Base-by-base conservation (phyloP, 2,797 vertebrate species). In the Onychomys leucogaster region DNA sequence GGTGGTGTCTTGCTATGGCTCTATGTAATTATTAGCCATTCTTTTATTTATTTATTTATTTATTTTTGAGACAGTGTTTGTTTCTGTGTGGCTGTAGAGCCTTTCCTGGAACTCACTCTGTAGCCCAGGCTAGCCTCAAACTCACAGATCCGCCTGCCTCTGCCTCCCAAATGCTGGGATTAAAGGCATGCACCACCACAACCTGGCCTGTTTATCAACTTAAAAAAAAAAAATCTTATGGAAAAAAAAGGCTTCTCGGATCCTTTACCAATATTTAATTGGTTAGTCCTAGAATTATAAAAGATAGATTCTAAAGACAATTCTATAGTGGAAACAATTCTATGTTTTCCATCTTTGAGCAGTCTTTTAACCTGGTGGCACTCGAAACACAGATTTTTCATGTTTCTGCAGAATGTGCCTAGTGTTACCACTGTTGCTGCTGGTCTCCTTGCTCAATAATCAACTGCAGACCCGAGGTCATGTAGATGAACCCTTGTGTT, bases 401-500 rank as follows among this genome's bases (percentile, higher is more conserved):
- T 5, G 76, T 90, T 83, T 92, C 78, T 78, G 78, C 41, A 89
- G 63, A 93, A 67, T 46, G 3, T 3, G 76, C 25, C 41, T 52
- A 86, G 78, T 71, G 46, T 65, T 87, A 55, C 46, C 71, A 13
- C 14, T 76, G 27, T 17, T 76, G 49, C 13, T 67, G 77, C 73
- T 46, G 34, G 25, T 95, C 27, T 67, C 43, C 46, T 86, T 37
- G 73, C n/a, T 75, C 93, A 93, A 86, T 32, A 90, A 89, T 80
- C 17, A 10, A 87, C 6, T 76, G 41, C 6, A 82, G 80, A 89
- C 46, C 23, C 37, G 91, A 87, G 43, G n/a, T n/a, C n/a, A 91
- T 52, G 5, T 89, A n/a, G 7, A 89, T 73, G 69, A 93, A 76
- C 46, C 82, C 16, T 32, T 93, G 55, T 34, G 10, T 43, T 77